Evolutionary conservation across 2,797 vertebrate genomes (phyloP), one percentile per base, ranked within the genome.

Genomic region (Clamator glandarius): DNA sequence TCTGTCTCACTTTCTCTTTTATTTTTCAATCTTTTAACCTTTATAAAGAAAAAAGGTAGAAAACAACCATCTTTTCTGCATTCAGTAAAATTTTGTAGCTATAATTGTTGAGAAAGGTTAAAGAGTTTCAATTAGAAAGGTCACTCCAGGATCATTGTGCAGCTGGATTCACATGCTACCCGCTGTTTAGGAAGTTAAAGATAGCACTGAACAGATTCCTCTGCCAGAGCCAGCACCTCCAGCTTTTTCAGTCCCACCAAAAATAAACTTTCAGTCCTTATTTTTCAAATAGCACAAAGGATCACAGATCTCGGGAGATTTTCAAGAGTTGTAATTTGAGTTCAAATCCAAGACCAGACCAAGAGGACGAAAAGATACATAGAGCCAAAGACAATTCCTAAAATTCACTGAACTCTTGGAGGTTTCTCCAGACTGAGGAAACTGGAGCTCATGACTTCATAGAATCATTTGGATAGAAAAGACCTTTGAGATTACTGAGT

Each of bases 61-160:
- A 57, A 83, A n/a, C 83, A 62, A 58, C 61, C 73, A 39, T 51
- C 29, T 67, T 77, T 82, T 92, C 81, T 78, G 51, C 58, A 86
- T 93, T 94, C 80, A n/a, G 79, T 80, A 72, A 55, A 76, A 78
- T 46, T 44, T n/a, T 72, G 31, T 36, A 44, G 41, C 57, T 75
- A 8, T 92, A 96, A 94, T 74, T 87, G 84, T 87, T 50, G 36
- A 91, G 69, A 89, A 96, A 95, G 93, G 92, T 92, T 96, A 83
- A 96, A 92, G 77, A 92, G 79, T 87, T 81, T 88, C 92, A 88
- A 74, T 96, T 91, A 94, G 76, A 95, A 96, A 96, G 95, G 95
- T 93, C 67, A 62, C 33, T 52, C 39, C 29, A 36, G 84, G 81
- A 76, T 39, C 80, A 44, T 2, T 66, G 74, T 82, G 77, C 95